Conservation (phyloP, 2,113 vertebrate species). For the Osmerus eperlanus region DNA sequence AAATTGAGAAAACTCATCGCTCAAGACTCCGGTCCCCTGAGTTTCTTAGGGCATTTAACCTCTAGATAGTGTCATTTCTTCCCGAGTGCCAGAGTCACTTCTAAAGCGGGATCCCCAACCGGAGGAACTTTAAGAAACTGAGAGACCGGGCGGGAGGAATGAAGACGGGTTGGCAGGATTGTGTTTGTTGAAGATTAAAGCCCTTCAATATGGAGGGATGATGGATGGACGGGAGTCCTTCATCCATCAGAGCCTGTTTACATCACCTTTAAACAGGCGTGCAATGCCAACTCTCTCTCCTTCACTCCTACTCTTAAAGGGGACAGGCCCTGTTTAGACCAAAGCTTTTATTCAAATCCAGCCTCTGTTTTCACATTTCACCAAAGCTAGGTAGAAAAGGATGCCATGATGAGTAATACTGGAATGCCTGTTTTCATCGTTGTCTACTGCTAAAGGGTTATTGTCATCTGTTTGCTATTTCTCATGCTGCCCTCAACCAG, state of each 20-base stretch:
- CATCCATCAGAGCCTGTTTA: conserved; percentile 69
- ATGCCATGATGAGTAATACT: too few relatives aligned
- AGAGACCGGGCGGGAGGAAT: conserved; percentile 46
- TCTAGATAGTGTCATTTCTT: conserved; percentile 44
- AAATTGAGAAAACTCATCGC: conserved; percentile 33
- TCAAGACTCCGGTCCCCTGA: conserved; percentile 10
- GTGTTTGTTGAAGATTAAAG: conserved; percentile 68
- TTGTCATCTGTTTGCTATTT: conserved; percentile 33
- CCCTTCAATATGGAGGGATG: conserved; percentile 62
- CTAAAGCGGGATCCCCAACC: conserved; percentile 48
- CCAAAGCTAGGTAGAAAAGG: neutral
- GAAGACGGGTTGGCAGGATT: conserved; percentile 49
- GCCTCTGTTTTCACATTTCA: neutral
- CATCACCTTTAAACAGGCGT: conserved; percentile 64
- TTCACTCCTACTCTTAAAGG: conserved; percentile 44
- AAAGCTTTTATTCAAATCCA: neutral
- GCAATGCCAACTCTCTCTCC: conserved; percentile 22
- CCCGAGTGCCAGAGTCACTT: conserved; percentile 14
- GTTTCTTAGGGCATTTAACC: conserved; percentile 39
- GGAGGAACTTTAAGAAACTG: conserved; percentile 52
- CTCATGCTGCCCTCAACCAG: conserved; percentile 34
- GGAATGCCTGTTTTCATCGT: too few relatives aligned
- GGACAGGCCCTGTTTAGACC: conserved; percentile 36
- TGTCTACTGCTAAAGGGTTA: too few relatives aligned
- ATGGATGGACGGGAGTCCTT: conserved; percentile 60